phyloP scores from a whole-genome alignment of 1,140 invertebrate species.

The Leptinotarsa texana region DNA sequence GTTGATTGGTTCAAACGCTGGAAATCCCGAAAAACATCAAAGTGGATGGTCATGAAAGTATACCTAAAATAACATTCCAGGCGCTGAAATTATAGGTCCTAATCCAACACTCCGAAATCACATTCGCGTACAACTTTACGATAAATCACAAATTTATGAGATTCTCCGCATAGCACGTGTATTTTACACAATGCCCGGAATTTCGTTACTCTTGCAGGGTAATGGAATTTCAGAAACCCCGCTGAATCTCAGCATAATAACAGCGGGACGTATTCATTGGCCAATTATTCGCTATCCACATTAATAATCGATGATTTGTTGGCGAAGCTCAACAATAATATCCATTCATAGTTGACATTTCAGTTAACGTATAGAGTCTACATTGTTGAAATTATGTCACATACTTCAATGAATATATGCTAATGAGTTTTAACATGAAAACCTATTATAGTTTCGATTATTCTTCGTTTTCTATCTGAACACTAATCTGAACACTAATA shows the following conservation, averaged over 20 bases:
- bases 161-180: slow-evolving; percentile 2
- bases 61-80: too few species aligned
- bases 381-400: neutral
- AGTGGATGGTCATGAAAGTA: too few species aligned
- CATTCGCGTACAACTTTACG: neutral
- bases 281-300: neutral
- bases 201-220: slow-evolving; percentile 5
- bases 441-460: too few species aligned
- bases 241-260: neutral
- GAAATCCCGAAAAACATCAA: too few species aligned
- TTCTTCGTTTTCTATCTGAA: too few species aligned
- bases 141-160: slow-evolving; percentile 7
- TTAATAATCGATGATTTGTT: neutral
- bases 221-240: neutral
- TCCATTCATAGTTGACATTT: neutral
- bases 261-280: slow-evolving; percentile 1
- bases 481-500: too few species aligned
- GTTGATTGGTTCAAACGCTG: too few species aligned
- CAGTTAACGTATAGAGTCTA: neutral
- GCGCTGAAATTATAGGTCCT: neutral
- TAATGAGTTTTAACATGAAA: neutral
- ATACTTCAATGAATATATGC: neutral
- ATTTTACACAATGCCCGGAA: slow-evolving; percentile 3
- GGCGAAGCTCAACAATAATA: slow-evolving; percentile 4
- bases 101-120: slow-evolving; percentile 2